Evolutionary conservation across 1,140 invertebrate genomes (phyloP), one percentile per base, ranked within the genome.

Genomic region (Hylaeus anthracinus): DNA sequence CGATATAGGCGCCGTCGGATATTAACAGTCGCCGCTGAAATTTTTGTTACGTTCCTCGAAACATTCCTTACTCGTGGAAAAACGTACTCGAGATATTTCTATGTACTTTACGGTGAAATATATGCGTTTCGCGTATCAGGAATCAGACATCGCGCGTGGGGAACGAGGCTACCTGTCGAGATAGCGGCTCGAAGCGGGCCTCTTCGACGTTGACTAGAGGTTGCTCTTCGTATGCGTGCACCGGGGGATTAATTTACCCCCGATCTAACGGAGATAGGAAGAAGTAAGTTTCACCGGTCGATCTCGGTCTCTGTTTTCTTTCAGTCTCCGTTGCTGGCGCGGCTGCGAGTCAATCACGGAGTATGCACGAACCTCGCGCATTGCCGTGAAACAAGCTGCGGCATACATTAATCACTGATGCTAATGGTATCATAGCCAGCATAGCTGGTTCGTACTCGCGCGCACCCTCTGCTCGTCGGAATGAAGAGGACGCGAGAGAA

Each of bases 321-420:
- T 53, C 67, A 55, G 1, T 56, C 12, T 74, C 43, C 60, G 63
- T 60, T 71, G 53, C 63, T 72, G 56, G 48, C 53, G 15, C 75
- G 66, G 61, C 75, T 85, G 81, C 86, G 88, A 90, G 90, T 92
- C 90, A 91, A 92, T 92, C 91, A 91, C 87, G 84, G 88, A 86
- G 82, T 90, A 90, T 90, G 90, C 78, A 86, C 83, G 89, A 90
- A 89, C 83, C 86, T 85, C 86, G 90, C 83, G 82, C 87, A 88
- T 88, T 85, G 85, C 87, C 88, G 86, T 88, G 85, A 89, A 92
- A 91, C 91, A 88, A 88, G 89, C 88, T 88, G 86, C 91, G 89
- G 90, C 92, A 91, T 92, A 92, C 91, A 93, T 93, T 92, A 93
- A 92, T 93, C 92, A 92, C 91, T 83, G 92, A 92, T 93, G 92